phyloP scores from a whole-genome alignment of 1,140 invertebrate genomes.

The Oedothorax gibbosus region DNA sequence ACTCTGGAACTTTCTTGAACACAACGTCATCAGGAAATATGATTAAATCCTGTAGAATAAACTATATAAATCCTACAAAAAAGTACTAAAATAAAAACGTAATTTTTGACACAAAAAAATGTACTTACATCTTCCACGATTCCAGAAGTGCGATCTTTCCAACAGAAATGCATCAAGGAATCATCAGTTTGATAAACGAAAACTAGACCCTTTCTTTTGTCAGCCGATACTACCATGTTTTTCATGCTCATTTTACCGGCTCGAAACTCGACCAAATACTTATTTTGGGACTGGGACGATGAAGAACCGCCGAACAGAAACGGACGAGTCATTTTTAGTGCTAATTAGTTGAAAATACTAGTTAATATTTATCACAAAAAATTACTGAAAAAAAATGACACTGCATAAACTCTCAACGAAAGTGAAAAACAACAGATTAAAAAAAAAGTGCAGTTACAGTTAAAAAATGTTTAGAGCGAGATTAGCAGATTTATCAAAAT shows the following conservation, averaged over 20 bases:
- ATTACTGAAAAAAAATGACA: too few species aligned
- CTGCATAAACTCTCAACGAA: too few species aligned
- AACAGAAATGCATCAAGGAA: slow-evolving; percentile 96
- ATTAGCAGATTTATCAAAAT: too few species aligned
- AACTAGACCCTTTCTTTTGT: slow-evolving; percentile 88
- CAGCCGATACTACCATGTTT: slow-evolving; percentile 93
- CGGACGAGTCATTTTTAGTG: slow-evolving; percentile 62
- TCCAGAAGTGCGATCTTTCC: slow-evolving; percentile 90
- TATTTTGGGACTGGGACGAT: slow-evolving; percentile 80
- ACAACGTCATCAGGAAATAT: slow-evolving; percentile 99
- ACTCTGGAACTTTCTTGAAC: slow-evolving; percentile 93
- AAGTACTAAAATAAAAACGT: not conserved
- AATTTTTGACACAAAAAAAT: not conserved
- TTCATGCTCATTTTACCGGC: slow-evolving; percentile 97
- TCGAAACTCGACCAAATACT: slow-evolving; percentile 94
- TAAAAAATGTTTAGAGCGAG: too few species aligned
- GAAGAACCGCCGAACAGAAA: slow-evolving; percentile 74
- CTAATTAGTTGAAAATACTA: not conserved
- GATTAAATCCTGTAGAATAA: slow-evolving; percentile 83
- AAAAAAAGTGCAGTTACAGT: too few species aligned
- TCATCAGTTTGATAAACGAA: slow-evolving; percentile 95
- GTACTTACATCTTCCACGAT: slow-evolving; percentile 79
- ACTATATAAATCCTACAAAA: not conserved
- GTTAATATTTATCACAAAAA: not conserved
- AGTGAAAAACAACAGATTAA: too few species aligned